Conservation (phyloP, 2,888 invertebrate species). For the Agrotis segetum region DNA sequence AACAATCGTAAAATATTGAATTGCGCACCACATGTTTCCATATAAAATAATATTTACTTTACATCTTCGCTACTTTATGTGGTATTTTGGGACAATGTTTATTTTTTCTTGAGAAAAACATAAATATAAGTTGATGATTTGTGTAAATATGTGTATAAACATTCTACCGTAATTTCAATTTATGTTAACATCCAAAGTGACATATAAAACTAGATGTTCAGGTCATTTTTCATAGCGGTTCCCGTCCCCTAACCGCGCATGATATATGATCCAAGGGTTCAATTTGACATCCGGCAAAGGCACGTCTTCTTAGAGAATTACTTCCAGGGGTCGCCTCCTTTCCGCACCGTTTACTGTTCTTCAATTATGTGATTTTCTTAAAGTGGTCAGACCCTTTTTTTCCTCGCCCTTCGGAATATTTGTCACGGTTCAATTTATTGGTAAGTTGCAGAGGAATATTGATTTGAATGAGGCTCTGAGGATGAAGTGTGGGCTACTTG, state of each 20-base stretch:
- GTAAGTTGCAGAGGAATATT: slow-evolving; percentile 68
- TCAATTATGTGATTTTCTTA: slow-evolving; percentile 90
- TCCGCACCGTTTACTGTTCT: slow-evolving; percentile 89
- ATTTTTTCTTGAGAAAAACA: background rate
- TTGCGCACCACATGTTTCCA: background rate
- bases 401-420: slow-evolving; percentile 68
- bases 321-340: slow-evolving; percentile 82
- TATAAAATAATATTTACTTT: slow-evolving; percentile 5
- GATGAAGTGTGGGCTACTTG: slow-evolving; percentile 8
- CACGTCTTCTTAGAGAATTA: slow-evolving; percentile 80
- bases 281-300: slow-evolving; percentile 82
- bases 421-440: slow-evolving; percentile 77
- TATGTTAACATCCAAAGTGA: slow-evolving; percentile 51
- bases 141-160: background rate
- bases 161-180: slow-evolving; percentile 8
- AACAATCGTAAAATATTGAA: slow-evolving; percentile 34
- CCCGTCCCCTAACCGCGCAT: slow-evolving; percentile 79
- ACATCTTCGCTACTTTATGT: background rate
- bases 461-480: slow-evolving; percentile 48
- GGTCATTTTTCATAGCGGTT: slow-evolving; percentile 79
- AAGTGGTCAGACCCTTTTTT: slow-evolving; percentile 86
- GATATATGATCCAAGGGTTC: slow-evolving; percentile 81
- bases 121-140: background rate
- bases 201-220: slow-evolving; percentile 49
- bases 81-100: background rate